A percentile compares a stretch with the other conserved stretches of the same genome.
Conservation (phyloP, 2,113 vertebrate species). For the Nerophis lumbriciformis region DNA sequence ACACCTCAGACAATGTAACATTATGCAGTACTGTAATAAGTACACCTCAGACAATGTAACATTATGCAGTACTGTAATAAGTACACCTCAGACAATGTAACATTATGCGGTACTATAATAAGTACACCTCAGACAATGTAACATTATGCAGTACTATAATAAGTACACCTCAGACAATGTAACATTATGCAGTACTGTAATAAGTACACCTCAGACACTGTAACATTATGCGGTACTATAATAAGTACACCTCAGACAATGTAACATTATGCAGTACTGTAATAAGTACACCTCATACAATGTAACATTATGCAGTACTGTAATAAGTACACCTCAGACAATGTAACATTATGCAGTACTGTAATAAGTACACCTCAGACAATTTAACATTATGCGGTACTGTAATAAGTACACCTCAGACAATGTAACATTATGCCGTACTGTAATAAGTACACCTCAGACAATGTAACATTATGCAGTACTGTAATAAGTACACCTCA, state of each 20-base stretch:
- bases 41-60: constrained; percentile 31
- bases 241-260: constrained; percentile 20
- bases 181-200: constrained; percentile 14
- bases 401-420: constrained; percentile 27
- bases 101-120: constrained; percentile 3
- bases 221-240: constrained; percentile 10
- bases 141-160: constrained; percentile 10
- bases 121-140: constrained; percentile 22
- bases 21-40: constrained; percentile 6
- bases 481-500: constrained; percentile 15
- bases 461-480: constrained; percentile 12
- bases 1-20: constrained; percentile 26
- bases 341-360: constrained; percentile 9
- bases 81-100: constrained; percentile 30
- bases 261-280: constrained; percentile 14
- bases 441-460: constrained; percentile 26
- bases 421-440: constrained; percentile 13
- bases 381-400: constrained; percentile 14
- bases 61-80: constrained; percentile 7
- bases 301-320: constrained; percentile 13
- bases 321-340: constrained; percentile 26
- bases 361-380: constrained; percentile 18
- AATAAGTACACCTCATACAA: constrained; percentile 27
- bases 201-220: constrained; percentile 26
- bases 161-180: constrained; percentile 27